phyloP scores from a whole-genome alignment of 1,140 invertebrate genomes.

The Dryas iulia region DNA sequence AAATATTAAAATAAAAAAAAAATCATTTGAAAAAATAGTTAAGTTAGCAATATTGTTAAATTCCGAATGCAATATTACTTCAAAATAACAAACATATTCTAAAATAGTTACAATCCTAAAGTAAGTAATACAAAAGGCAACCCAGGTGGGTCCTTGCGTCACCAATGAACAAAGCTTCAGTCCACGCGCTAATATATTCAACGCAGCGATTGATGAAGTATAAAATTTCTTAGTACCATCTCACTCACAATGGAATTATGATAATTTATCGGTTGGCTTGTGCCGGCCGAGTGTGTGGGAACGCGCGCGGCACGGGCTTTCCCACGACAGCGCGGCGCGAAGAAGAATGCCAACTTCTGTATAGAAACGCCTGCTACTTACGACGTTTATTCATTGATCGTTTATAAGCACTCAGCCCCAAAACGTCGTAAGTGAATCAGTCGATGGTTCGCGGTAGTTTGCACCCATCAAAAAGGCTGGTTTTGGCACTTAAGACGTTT shows the following conservation, averaged over 20 bases:
- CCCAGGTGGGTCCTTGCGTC: constrained; percentile 22
- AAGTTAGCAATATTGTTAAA: background rate
- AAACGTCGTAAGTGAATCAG: constrained; percentile 54
- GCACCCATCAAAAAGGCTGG: constrained; percentile 33
- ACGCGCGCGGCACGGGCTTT: constrained; percentile 76
- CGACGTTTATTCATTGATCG: constrained; percentile 38
- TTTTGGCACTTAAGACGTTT: constrained; percentile 56
- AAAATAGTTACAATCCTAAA: background rate
- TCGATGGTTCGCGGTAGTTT: constrained; percentile 36
- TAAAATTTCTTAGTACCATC: constrained; percentile 79
- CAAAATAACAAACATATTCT: background rate
- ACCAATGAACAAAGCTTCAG: constrained; percentile 54
- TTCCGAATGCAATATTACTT: background rate
- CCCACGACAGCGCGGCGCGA: constrained; percentile 60
- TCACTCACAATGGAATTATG: constrained; percentile 80
- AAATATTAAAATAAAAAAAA: background rate
- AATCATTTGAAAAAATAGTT: too few species aligned
- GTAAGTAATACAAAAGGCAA: constrained; percentile 4
- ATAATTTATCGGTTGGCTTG: constrained; percentile 81
- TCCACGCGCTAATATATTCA: constrained; percentile 78
- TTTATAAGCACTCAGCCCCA: constrained; percentile 18
- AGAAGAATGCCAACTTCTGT: constrained; percentile 51
- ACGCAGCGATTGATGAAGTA: constrained; percentile 77
- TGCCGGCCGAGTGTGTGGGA: constrained; percentile 78
- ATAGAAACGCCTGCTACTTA: constrained; percentile 49